phyloP scores from a whole-genome alignment of 2,888 invertebrate genomes.

The Watsonalla binaria region DNA sequence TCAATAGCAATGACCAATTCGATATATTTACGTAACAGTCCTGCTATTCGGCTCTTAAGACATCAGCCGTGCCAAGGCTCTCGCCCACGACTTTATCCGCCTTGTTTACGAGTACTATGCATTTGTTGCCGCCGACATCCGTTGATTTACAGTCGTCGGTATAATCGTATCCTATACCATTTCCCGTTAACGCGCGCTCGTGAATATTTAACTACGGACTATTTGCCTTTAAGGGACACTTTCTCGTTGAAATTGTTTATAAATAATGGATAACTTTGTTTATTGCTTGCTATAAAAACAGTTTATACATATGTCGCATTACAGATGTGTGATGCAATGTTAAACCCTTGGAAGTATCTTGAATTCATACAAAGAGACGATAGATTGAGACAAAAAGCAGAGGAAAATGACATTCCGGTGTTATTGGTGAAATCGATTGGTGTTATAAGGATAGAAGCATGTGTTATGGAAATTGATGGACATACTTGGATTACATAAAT shows the following conservation, averaged over 20 bases:
- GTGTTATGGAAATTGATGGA: no score
- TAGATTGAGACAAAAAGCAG: no score
- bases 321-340: no score
- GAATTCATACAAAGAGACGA: no score
- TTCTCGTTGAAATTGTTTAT: neutral
- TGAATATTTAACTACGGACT: conserved; percentile 39
- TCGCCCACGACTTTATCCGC: conserved; percentile 34
- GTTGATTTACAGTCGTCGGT: conserved; percentile 51
- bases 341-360: no score
- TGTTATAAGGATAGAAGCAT: no score
- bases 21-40: no score
- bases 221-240: conserved; percentile 1
- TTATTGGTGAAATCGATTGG: no score
- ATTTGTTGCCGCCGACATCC: conserved; percentile 74
- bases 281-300: neutral
- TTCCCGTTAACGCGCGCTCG: conserved; percentile 47
- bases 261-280: neutral
- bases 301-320: no score
- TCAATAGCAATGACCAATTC: neutral
- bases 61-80: conserved; percentile 26
- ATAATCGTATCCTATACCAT: conserved; percentile 47
- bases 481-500: no score
- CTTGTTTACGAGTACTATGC: conserved; percentile 34
- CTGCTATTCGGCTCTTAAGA: neutral
- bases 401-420: no score